Conservation (phyloP, 2,888 invertebrate species). For the Machimus atricapillus region DNA sequence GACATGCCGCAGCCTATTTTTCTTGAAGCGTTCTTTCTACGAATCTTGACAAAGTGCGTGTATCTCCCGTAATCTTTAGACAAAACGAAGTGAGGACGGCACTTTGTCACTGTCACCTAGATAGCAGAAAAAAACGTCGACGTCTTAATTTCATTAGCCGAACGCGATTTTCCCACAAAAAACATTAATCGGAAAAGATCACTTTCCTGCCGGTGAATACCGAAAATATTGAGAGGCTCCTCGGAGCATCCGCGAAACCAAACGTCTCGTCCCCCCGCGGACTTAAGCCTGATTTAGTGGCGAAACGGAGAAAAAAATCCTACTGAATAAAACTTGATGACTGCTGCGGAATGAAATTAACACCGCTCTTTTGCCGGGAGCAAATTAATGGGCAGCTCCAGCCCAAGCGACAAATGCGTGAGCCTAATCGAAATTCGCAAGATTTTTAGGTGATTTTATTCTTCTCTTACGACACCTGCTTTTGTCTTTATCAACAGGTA, state of each 20-base stretch:
- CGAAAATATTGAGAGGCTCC: neutral
- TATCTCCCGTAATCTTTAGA: neutral
- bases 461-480: neutral
- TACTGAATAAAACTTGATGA: constrained; percentile 1
- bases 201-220: neutral
- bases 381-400: constrained; percentile 5
- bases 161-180: constrained; percentile 14
- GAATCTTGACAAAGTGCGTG: neutral
- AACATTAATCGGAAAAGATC: neutral
- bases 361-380: neutral
- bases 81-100: constrained; percentile 4
- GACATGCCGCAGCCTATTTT: constrained; percentile 14
- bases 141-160: neutral
- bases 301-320: neutral
- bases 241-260: neutral
- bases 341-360: constrained; percentile 11
- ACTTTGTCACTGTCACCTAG: constrained; percentile 5
- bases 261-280: neutral
- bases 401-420: neutral
- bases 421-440: neutral
- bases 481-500: neutral
- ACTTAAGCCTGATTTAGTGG: constrained; percentile 24
- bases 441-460: neutral
- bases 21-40: neutral
- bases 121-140: neutral